phyloP scores from a whole-genome alignment of 2,888 invertebrate species.

The Podabrus alpinus region DNA sequence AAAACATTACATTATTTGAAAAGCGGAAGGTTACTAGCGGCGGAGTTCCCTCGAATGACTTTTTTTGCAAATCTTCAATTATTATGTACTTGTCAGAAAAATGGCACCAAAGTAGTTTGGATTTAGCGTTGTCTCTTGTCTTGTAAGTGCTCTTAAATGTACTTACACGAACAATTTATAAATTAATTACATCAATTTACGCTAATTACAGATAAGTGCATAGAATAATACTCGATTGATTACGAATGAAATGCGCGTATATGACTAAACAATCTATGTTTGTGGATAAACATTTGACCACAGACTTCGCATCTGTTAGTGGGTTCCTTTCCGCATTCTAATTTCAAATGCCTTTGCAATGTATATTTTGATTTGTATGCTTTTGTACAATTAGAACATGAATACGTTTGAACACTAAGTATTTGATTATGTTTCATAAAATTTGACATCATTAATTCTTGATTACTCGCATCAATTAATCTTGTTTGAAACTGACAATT shows the following conservation, averaged over 20 bases:
- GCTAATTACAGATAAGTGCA: neutral
- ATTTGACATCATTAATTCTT: neutral
- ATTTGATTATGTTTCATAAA: neutral
- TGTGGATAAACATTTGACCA: constrained; percentile 47
- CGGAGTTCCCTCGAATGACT: neutral
- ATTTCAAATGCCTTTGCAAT: constrained; percentile 51
- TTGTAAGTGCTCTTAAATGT: neutral
- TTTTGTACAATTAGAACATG: constrained; percentile 46
- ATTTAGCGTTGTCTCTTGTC: neutral
- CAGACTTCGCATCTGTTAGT: constrained; percentile 45
- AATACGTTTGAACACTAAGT: neutral
- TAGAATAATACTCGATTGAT: neutral
- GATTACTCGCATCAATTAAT: neutral
- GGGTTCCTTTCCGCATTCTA: constrained; percentile 55
- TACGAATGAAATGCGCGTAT: constrained; percentile 40
- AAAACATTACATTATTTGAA: neutral
- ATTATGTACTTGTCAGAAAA: neutral
- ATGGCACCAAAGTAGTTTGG: neutral
- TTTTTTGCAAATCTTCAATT: neutral
- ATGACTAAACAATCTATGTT: constrained; percentile 47
- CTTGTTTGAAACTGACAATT: neutral
- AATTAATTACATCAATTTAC: neutral
- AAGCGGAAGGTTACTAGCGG: neutral
- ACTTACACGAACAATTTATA: neutral
- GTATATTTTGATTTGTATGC: constrained; percentile 48